Percentiles rank a stretch among this genome's conserved stretches.
phyloP scores from a whole-genome alignment of 2,113 vertebrate species.

The Otocyon megalotis region DNA sequence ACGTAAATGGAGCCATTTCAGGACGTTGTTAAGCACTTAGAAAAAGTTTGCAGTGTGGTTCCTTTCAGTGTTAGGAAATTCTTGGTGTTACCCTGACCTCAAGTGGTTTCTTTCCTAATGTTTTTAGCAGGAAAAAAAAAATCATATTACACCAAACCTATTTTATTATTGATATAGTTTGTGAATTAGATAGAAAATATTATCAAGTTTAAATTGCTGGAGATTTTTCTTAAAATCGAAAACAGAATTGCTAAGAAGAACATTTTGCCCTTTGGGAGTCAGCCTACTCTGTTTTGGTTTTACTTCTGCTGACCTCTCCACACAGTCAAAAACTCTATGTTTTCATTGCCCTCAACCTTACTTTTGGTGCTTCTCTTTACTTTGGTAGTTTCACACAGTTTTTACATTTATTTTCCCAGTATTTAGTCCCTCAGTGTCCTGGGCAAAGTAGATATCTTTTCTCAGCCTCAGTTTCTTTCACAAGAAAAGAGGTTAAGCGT shows the following conservation, averaged over 20 bases:
- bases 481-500: neutral
- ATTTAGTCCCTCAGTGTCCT: neutral
- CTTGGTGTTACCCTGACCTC: constrained; percentile 83
- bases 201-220: neutral
- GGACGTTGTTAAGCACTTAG: constrained; percentile 80
- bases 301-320: neutral
- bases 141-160: constrained; percentile 54
- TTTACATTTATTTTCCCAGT: neutral
- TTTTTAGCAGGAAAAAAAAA: constrained; percentile 74
- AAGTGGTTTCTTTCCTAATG: constrained; percentile 81
- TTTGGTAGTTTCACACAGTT: neutral
- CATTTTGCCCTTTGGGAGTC: neutral
- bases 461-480: neutral
- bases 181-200: constrained; percentile 57
- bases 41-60: constrained; percentile 78
- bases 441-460: neutral
- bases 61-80: constrained; percentile 84
- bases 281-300: neutral
- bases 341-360: neutral
- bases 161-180: constrained; percentile 60
- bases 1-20: constrained; percentile 71
- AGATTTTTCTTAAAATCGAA: constrained; percentile 37
- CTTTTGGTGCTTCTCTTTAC: neutral
- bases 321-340: neutral
- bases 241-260: neutral